A percentile compares a stretch with the other conserved stretches of the same genome.
Evolutionary conservation across 1,140 invertebrate species (phyloP).

Genomic region (Theocolax elegans): DNA sequence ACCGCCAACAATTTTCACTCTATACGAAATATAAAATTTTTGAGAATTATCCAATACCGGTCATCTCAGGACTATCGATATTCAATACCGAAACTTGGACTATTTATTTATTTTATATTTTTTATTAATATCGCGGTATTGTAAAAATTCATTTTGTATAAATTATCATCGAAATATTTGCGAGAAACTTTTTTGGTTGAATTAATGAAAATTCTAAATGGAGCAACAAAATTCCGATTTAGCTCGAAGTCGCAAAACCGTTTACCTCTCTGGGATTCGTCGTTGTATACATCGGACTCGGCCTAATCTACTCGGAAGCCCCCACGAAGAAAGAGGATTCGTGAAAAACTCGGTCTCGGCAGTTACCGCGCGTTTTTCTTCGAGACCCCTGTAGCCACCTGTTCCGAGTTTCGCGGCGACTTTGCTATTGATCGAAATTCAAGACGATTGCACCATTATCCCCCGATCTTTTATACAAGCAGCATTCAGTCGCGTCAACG

Average conservation of each 20-base stretch:
- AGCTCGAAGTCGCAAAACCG: neutral
- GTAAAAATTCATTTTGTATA: too few relatives aligned
- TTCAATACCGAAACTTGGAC: too few relatives aligned
- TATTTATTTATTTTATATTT: too few relatives aligned
- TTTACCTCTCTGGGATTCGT: neutral
- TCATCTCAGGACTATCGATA: too few relatives aligned
- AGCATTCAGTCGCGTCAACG: neutral
- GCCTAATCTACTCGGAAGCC: slow-evolving; percentile 31
- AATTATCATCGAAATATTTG: too few relatives aligned
- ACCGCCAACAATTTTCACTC: too few relatives aligned
- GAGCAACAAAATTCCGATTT: neutral
- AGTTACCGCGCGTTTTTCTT: neutral
- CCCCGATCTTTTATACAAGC: neutral
- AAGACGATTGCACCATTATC: slow-evolving; percentile 27
- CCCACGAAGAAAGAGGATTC: slow-evolving; percentile 1
- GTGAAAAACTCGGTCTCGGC: slow-evolving; percentile 20
- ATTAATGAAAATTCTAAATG: too few relatives aligned
- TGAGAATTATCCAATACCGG: too few relatives aligned
- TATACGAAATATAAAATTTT: too few relatives aligned
- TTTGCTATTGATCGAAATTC: slow-evolving; percentile 30
- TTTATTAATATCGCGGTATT: too few relatives aligned
- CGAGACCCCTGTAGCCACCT: neutral
- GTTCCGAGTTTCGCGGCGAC: neutral
- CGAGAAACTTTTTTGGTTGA: too few relatives aligned
- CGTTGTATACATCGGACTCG: neutral